Evolutionary conservation across 2,113 vertebrate genomes (phyloP).

Genomic region (Mesembrinibis cayennensis): DNA sequence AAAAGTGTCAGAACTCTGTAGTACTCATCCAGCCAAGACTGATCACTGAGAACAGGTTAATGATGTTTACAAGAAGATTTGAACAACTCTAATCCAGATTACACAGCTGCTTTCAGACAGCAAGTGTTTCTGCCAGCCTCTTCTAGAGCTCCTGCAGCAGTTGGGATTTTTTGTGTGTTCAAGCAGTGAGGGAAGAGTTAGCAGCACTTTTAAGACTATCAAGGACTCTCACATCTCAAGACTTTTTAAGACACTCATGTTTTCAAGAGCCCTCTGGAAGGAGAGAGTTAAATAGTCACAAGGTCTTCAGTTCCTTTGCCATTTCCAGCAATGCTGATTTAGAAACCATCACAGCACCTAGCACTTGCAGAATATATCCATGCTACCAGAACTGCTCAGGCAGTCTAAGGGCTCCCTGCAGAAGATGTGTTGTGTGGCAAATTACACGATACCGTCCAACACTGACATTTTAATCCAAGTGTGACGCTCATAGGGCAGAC

Average conservation of each 20-base stretch:
- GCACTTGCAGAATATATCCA: neutral
- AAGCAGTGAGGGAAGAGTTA: neutral
- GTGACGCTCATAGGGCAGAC: accelerated
- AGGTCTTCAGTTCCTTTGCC: neutral
- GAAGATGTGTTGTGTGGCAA: accelerated
- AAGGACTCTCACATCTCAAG: neutral
- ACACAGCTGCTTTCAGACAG: neutral
- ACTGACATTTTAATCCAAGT: neutral
- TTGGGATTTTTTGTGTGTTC: neutral
- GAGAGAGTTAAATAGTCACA: neutral
- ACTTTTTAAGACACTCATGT: neutral
- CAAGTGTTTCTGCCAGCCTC: neutral
- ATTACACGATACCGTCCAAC: neutral
- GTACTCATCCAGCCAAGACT: neutral
- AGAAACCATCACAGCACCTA: neutral
- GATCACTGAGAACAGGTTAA: neutral
- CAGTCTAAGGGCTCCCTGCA: neutral
- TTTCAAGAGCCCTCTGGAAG: neutral
- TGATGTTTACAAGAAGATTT: neutral
- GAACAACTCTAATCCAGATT: neutral
- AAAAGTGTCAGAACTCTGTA: neutral
- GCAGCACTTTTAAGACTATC: neutral
- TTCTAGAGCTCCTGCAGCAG: neutral
- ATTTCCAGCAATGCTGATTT: neutral
- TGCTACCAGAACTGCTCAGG: neutral